Conservation (phyloP, 2,113 vertebrate species). For the Trochalopteron elliotii region DNA sequence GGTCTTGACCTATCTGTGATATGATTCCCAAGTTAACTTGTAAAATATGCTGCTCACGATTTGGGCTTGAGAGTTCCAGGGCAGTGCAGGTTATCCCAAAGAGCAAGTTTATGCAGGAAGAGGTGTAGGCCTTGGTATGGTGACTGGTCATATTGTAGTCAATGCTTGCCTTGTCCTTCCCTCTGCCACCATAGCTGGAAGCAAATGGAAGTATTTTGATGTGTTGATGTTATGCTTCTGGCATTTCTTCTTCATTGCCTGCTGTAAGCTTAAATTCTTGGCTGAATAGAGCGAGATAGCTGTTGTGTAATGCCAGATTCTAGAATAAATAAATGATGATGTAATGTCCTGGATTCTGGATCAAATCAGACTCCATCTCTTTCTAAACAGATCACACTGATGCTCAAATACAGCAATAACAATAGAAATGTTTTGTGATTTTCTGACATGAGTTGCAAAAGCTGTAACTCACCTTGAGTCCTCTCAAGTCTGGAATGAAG, state of each 20-base stretch:
- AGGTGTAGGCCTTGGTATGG: not conserved
- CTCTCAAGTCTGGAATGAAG: not conserved
- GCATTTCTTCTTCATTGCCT: not conserved
- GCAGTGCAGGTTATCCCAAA: not conserved
- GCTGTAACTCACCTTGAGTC: not conserved
- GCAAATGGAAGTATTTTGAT: not conserved
- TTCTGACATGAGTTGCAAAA: not conserved
- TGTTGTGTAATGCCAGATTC: conserved; percentile 27
- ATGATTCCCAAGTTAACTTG: not conserved
- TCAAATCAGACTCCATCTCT: conserved; percentile 1
- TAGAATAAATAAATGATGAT: conserved; percentile 27
- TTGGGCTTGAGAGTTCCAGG: not conserved
- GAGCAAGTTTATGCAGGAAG: not conserved
- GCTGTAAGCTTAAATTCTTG: not conserved
- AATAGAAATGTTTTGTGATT: not conserved
- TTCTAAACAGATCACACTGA: not conserved
- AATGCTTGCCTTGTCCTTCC: not conserved
- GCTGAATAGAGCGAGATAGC: not conserved
- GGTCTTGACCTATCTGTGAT: not conserved
- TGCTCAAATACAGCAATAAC: not conserved
- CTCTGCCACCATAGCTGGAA: not conserved
- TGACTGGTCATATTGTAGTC: not conserved
- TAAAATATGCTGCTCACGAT: not conserved
- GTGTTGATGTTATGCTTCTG: not conserved
- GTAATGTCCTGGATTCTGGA: not conserved